Evolutionary conservation across 2,797 vertebrate species (phyloP).

Genomic region (Clamator glandarius): DNA sequence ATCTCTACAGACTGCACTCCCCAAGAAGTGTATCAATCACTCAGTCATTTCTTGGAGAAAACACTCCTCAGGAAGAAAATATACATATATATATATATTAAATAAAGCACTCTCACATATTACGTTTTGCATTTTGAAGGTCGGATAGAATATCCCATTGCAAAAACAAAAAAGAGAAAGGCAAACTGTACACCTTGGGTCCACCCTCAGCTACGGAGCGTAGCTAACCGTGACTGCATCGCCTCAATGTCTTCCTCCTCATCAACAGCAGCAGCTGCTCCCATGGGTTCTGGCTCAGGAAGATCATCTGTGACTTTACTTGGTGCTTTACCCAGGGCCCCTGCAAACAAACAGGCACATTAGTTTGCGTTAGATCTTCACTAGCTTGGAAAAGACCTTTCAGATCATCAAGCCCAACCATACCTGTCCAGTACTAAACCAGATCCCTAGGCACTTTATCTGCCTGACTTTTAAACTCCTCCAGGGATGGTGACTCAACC

Average conservation of each 20-base stretch:
- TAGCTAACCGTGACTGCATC: constrained; percentile 95
- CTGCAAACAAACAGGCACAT: constrained; percentile 67
- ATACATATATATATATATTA: constrained; percentile 60
- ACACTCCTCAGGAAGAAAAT: constrained; percentile 10
- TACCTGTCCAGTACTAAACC: no score
- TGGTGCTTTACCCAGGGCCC: constrained; percentile 96
- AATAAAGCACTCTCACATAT: constrained; percentile 41
- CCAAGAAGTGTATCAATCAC: constrained; percentile 19
- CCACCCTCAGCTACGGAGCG: constrained; percentile 88
- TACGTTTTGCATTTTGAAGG: constrained; percentile 2
- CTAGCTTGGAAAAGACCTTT: no score
- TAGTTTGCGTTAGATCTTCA: fast-evolving
- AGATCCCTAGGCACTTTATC: no score
- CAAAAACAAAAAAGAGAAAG: not conserved
- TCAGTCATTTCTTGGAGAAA: constrained; percentile 31
- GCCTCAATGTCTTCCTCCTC: constrained; percentile 95
- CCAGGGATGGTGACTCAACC: no score
- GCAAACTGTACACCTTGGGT: not conserved
- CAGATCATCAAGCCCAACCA: no score
- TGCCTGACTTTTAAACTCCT: no score
- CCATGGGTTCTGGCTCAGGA: constrained; percentile 83
- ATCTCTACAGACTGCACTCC: not conserved
- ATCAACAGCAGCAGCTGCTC: constrained; percentile 81
- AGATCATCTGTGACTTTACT: constrained; percentile 94
- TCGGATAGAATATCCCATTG: not conserved